Evolutionary conservation across 2,113 vertebrate species (phyloP).

Genomic region (Dendropsophus ebraccatus): DNA sequence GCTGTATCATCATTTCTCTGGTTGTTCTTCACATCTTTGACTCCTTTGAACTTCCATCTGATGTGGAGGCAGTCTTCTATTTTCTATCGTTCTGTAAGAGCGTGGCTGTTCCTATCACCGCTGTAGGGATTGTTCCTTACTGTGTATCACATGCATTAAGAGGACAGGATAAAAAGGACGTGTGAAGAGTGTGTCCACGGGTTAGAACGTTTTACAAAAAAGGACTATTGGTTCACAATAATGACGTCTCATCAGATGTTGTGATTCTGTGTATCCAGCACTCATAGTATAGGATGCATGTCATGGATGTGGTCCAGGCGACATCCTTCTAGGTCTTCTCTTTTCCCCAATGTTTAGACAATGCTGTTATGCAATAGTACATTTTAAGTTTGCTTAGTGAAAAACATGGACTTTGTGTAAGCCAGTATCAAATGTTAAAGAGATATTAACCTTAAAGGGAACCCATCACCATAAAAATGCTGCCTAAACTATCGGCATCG

Average conservation of each 20-base stretch:
- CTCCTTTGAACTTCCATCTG: slow-evolving; percentile 85
- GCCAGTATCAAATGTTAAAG: neutral
- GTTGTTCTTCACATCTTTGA: slow-evolving; percentile 87
- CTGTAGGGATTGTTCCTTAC: slow-evolving; percentile 85
- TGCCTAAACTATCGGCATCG: too few species aligned
- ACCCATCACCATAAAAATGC: too few species aligned
- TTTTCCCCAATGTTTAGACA: neutral
- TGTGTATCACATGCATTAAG: slow-evolving; percentile 76
- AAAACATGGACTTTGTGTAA: neutral
- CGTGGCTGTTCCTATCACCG: slow-evolving; percentile 80
- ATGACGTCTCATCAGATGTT: neutral
- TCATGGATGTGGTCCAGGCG: neutral
- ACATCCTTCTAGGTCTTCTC: neutral
- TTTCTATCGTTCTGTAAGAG: slow-evolving; percentile 95
- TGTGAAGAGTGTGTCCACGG: too few species aligned
- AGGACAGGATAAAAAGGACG: slow-evolving; percentile 75
- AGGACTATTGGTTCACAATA: neutral
- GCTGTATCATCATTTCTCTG: slow-evolving; percentile 77
- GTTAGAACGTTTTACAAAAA: neutral
- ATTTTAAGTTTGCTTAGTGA: neutral
- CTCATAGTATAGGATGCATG: neutral
- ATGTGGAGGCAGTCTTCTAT: slow-evolving; percentile 84
- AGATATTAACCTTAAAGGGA: neutral
- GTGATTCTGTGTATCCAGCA: neutral
- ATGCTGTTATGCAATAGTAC: neutral